These are phyloP conservation scores for Phalacrocorax aristotelis DNA, from an alignment of 2,113 vertebrate genomes.

Conservation along the genomic window DNA sequence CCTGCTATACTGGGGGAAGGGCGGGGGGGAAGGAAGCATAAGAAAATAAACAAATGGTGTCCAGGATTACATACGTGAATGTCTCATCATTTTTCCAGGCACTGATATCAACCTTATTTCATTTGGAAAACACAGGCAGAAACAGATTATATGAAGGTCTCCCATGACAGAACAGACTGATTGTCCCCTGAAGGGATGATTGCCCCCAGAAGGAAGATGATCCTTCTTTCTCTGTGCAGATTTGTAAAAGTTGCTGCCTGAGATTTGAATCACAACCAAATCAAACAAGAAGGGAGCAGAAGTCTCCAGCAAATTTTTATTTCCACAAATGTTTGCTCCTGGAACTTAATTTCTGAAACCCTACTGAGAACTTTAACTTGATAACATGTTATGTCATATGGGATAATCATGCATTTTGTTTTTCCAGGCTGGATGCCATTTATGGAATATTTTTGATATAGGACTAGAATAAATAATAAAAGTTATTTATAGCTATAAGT, in stretches of 20 bases:
- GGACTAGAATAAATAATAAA: neutral
- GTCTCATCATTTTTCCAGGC: neutral
- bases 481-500: neutral
- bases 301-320: neutral
- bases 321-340: neutral
- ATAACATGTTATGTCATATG: neutral
- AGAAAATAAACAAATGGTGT: neutral
- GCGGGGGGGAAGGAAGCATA: too few relatives aligned
- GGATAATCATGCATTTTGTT: neutral
- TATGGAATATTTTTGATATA: neutral
- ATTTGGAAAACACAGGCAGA: neutral
- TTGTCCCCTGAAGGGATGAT: neutral
- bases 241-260: neutral
- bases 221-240: neutral
- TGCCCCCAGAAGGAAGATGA: neutral
- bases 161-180: neutral
- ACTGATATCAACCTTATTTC: neutral
- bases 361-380: neutral
- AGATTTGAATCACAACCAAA: neutral
- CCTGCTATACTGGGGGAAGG: rapidly evolving
- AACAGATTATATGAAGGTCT: neutral
- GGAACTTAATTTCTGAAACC: neutral
- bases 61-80: rapidly evolving
- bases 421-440: neutral
- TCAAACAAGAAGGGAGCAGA: neutral